These are phyloP conservation scores for Peucedramus taeniatus DNA, from an alignment of 2,113 vertebrate genomes.

Conservation along the genomic window DNA sequence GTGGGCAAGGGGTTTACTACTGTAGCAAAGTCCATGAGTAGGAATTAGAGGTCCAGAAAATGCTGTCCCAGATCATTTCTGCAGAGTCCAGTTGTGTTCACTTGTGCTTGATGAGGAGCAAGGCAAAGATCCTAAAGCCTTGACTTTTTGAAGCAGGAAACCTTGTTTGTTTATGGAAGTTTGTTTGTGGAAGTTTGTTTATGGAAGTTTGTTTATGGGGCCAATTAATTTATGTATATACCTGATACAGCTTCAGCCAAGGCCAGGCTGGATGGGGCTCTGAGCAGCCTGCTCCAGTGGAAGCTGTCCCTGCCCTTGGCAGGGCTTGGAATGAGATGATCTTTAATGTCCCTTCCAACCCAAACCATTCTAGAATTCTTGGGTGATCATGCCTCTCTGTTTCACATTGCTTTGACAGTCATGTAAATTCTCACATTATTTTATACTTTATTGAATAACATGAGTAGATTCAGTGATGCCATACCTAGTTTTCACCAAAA, in stretches of 20 bases:
- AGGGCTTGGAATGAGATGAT: neutral
- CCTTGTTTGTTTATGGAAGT: neutral
- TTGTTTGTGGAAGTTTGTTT: neutral
- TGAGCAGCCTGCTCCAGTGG: neutral
- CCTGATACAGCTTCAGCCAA: neutral
- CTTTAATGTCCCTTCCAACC: neutral
- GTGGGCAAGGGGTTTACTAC: accelerated
- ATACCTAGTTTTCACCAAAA: neutral
- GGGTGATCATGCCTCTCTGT: neutral
- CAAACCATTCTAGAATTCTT: neutral
- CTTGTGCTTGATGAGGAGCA: neutral
- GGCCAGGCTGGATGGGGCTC: neutral
- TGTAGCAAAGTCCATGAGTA: neutral
- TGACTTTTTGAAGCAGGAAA: neutral
- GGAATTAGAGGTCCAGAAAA: neutral
- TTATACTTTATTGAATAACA: neutral
- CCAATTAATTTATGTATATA: accelerated
- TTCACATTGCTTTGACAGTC: neutral
- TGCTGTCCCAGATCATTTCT: neutral
- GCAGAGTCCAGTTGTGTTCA: neutral
- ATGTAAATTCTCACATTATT: neutral
- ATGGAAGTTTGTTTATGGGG: neutral
- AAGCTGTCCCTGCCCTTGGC: neutral
- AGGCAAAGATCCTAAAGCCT: neutral
- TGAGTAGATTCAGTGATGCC: neutral